Evolutionary conservation across 2,888 invertebrate genomes (phyloP), one percentile per base, ranked within the genome.

Genomic region (Epinotia bilunana): DNA sequence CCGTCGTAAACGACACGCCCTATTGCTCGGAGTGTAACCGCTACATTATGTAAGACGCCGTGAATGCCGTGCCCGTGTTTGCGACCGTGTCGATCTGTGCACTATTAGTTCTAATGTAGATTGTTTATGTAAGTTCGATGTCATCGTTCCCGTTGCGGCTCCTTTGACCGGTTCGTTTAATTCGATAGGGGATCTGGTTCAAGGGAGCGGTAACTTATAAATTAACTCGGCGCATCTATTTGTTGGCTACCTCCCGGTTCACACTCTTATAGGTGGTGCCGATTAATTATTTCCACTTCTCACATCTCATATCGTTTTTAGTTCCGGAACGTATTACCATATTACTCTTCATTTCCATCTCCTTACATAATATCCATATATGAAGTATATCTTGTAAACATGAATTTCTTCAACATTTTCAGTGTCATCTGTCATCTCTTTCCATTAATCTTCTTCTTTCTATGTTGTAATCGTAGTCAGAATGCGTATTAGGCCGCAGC

Each of bases 21-120:
- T 94, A 95, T 90, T 98, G 98, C 95, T 96, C 96, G 87, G 97
- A 97, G 87, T 98, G 98, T 95, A 97, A 97, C 93, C 95, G 97
- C 91, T 95, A 96, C 88, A 97, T 98, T 91, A 96, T 97, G 98
- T 98, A 96, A 97, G 97, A 96, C 91, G 88, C 83, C 86, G 84
- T 84, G 89, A 88, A 90, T 93, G 93, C 88, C 91, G 89, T 90
- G 88, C 88, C 88, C 90, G 91, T 91, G 91, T 92, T 92, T 93
- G 93, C 93, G 90, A 91, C 93, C 93, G 93, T 93, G 93, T 92
- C 93, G 92, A 91, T 88, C 89, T 93, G 89, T 92, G 92, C 88
- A 86, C 84, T 90, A 71, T 74, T 74, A 88, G 87, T 84, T 85
- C 81, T 88, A 86, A 86, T 83, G 85, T 87, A 83, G 87, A 87